These are phyloP conservation scores for Tretioscincus oriximinensis DNA, from an alignment of 2,113 vertebrate species.

Conservation along the genomic window DNA sequence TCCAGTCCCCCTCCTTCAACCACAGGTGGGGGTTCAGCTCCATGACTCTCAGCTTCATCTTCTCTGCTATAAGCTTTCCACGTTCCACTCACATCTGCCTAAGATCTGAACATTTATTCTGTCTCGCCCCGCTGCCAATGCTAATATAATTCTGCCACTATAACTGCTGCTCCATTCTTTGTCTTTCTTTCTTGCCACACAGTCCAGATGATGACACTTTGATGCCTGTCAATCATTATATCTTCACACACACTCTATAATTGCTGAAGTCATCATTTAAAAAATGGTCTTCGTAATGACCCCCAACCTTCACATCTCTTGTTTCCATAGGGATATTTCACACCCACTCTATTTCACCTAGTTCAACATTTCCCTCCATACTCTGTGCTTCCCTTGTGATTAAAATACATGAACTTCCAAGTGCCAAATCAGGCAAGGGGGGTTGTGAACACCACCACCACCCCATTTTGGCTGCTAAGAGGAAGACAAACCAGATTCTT, in stretches of 20 bases:
- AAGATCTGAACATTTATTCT: not conserved
- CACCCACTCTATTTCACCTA: not conserved
- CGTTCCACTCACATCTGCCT: not conserved
- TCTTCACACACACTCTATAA: not conserved
- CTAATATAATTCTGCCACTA: not conserved
- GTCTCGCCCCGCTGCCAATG: not conserved
- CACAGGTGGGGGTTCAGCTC: not conserved
- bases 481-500: slow-evolving; percentile 50
- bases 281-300: not conserved
- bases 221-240: not conserved
- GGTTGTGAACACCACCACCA: slow-evolving; percentile 1
- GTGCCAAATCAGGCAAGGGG: not conserved
- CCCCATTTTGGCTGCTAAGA: slow-evolving; percentile 15
- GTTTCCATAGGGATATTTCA: not conserved
- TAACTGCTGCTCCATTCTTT: not conserved
- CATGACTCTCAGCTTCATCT: not conserved
- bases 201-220: not conserved
- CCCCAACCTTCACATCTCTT: slow-evolving; percentile 2
- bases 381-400: not conserved
- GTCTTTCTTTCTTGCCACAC: not conserved
- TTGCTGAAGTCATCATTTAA: slow-evolving; percentile 11
- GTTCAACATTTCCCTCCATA: slow-evolving; percentile 12
- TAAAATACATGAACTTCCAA: slow-evolving; percentile 15
- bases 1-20: not conserved
- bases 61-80: not conserved